Percentiles rank a stretch among this genome's conserved stretches.
These are phyloP conservation scores for Psittacula echo DNA, from an alignment of 2,797 vertebrate genomes.

Conservation along the genomic window DNA sequence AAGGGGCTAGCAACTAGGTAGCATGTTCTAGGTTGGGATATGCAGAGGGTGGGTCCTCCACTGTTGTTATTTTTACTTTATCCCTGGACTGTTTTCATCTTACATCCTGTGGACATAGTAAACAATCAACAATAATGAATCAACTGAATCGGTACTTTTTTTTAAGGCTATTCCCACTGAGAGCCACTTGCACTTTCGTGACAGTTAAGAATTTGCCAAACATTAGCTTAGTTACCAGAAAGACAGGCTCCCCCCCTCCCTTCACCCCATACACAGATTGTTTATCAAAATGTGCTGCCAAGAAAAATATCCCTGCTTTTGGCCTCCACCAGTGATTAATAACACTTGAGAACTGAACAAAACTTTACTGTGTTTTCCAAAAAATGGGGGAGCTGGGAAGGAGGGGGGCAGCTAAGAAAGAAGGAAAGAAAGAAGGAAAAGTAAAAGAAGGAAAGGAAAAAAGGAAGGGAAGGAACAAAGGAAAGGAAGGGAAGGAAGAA, in stretches of 20 bases:
- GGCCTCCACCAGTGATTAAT: conserved; percentile 79
- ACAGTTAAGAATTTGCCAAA: conserved; percentile 70
- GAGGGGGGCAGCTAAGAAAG: background rate
- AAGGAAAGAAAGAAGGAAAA: background rate
- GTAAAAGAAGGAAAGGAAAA: background rate
- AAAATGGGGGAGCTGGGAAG: conserved; percentile 40
- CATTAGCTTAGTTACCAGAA: conserved; percentile 62
- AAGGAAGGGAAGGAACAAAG: no score
- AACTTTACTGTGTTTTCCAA: conserved; percentile 71
- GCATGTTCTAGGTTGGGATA: background rate
- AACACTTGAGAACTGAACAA: conserved; percentile 77
- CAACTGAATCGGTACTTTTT: conserved; percentile 69
- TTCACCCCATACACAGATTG: conserved; percentile 77
- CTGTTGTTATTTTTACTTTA: conserved; percentile 59
- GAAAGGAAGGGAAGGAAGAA: background rate
- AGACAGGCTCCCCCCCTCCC: conserved; percentile 49
- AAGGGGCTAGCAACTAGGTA: background rate
- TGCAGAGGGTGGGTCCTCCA: background rate
- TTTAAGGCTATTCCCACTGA: conserved; percentile 66
- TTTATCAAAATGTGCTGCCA: conserved; percentile 80
- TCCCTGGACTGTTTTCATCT: conserved; percentile 42
- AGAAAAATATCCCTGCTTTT: conserved; percentile 78
- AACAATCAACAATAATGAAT: conserved; percentile 73
- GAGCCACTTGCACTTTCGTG: conserved; percentile 68
- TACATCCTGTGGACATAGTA: conserved; percentile 63